Evolutionary conservation across 92 coral and sea anemone genomes (phyloP).

Genomic region (Palythoa grandis): DNA sequence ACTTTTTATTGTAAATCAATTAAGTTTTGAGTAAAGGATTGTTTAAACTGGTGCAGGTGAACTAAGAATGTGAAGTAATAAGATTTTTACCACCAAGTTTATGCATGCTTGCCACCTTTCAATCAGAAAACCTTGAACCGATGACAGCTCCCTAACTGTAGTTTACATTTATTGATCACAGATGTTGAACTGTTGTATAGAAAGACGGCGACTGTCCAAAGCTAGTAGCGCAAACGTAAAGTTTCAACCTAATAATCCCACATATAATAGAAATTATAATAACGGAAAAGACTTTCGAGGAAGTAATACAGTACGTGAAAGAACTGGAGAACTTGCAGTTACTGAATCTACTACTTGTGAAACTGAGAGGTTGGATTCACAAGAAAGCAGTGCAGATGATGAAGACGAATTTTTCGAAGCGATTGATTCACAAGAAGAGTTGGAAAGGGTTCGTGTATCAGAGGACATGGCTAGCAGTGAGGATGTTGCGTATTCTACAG

Average conservation of each 20-base stretch:
- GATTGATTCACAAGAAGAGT: conserved; percentile 76
- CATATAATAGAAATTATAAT: neutral
- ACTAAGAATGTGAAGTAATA: neutral
- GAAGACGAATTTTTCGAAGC: conserved; percentile 98
- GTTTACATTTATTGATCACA: conserved; percentile 28
- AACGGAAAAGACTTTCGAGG: conserved; percentile 29
- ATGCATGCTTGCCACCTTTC: no score
- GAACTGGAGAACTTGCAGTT: neutral
- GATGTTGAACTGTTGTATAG: conserved; percentile 98
- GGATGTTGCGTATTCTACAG: neutral
- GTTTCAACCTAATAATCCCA: neutral
- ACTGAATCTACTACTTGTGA: conserved; percentile 1
- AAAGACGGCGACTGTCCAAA: conserved; percentile 80
- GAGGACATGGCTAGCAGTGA: conserved; percentile 20
- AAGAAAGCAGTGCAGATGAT: conserved; percentile 66
- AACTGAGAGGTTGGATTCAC: conserved; percentile 39
- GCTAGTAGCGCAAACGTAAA: conserved; percentile 26
- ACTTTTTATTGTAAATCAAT: no score
- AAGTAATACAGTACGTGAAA: neutral
- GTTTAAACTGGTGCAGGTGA: neutral
- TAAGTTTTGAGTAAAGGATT: neutral
- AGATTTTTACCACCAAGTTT: neutral
- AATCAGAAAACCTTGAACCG: neutral
- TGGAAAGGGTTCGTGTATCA: conserved; percentile 42
- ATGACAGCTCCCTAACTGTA: neutral